Evolutionary conservation across 1,140 invertebrate genomes (phyloP), one percentile per base, ranked within the genome.

Genomic region (Euwallacea similis): DNA sequence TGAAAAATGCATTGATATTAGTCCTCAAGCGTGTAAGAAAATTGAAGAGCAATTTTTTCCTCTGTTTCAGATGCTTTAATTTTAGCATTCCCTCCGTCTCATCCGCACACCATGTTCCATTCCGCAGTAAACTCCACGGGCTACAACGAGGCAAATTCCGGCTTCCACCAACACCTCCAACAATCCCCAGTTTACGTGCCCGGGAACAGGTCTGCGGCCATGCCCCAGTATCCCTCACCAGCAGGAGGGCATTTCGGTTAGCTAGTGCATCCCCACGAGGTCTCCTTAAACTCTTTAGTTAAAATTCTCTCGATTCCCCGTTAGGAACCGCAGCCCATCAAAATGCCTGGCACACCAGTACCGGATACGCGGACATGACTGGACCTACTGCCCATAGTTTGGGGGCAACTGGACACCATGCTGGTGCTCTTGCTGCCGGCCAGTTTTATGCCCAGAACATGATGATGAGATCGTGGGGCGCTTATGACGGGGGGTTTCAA

Each of bases 401-500:
- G n/a, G 77, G 76, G 7, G 73, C 75, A 7, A 69, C 76, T 8
- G 63, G 74, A 6, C 77, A 80, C 67, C 76, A 73, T 46, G 76
- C 77, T n/a, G 75, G 75, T 7, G 76, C 77, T 7, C 47, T 79
- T 6, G 73, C 75, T 16, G 86, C 86, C 3, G 85, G 84, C 1
- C 84, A 88, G 63, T 90, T 90, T 77, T 90, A 90, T 75, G 88
- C 88, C 2, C 89, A 89, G 69, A 89, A 89, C 76, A 88, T 89
- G 74, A 89, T 91, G 86, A 91, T 92, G 91, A 87, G 88, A 21
- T 89, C 90, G 6, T 91, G 90, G 90, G 85, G 91, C 60, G 87
- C 91, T 55, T 93, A 93, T 82, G 91, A 93, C 76, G 83, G 87
- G 10, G 88, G 89, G 1, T 90, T 92, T 78, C 90, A 93, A 78